phyloP scores from a whole-genome alignment of 2,113 vertebrate genomes.

The Piaya cayana region DNA sequence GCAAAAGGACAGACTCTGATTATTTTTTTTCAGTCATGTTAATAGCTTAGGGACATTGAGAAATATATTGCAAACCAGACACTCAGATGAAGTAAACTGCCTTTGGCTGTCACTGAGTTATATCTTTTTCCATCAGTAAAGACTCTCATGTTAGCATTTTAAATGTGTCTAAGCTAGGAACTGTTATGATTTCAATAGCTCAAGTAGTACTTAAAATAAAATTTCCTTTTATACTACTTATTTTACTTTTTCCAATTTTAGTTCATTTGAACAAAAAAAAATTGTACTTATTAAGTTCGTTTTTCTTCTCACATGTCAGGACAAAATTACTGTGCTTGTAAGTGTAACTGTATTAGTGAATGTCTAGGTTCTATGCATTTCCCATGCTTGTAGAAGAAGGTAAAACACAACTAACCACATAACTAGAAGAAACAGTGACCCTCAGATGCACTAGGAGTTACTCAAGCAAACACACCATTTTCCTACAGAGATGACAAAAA shows the following conservation, averaged over 20 bases:
- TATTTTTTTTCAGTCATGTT: neutral
- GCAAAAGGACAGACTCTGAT: conserved; percentile 8
- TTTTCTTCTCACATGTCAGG: neutral
- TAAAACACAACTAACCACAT: neutral
- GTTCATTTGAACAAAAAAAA: neutral
- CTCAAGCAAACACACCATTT: neutral
- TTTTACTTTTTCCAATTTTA: neutral
- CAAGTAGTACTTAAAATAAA: neutral
- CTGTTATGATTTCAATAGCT: neutral
- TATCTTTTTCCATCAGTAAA: neutral
- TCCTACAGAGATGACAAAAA: neutral
- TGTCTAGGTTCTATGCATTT: neutral
- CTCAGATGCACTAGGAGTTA: neutral
- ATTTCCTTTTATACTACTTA: neutral
- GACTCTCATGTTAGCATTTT: neutral
- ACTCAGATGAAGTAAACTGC: neutral
- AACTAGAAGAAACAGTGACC: neutral
- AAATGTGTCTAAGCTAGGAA: neutral
- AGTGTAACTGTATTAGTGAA: neutral
- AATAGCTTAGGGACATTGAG: neutral
- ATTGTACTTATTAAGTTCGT: neutral
- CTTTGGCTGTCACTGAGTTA: neutral
- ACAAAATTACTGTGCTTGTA: neutral
- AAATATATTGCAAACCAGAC: neutral
- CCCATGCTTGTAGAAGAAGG: neutral